Conservation (phyloP, 2,888 invertebrate genomes). For the Chrysodeixis includens region DNA sequence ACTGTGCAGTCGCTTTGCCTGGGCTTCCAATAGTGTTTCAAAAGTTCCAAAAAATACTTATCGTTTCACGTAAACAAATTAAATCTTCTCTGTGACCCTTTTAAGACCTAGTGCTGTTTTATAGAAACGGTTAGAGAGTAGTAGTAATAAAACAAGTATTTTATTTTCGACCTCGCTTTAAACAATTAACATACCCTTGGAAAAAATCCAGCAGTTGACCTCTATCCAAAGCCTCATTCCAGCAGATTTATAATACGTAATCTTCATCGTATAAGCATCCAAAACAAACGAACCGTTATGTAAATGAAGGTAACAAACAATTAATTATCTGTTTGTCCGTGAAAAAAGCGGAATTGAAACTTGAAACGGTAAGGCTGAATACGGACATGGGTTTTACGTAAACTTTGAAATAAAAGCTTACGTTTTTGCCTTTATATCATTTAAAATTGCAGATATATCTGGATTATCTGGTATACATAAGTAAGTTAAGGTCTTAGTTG, state of each 20-base stretch:
- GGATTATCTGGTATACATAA: too few relatives aligned
- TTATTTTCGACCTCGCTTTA: too few relatives aligned
- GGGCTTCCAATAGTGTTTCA: too few relatives aligned
- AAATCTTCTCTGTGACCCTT: too few relatives aligned
- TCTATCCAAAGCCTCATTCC: conserved; percentile 6
- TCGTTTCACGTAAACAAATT: too few relatives aligned
- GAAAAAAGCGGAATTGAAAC: conserved; percentile 64
- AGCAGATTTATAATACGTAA: conserved; percentile 50
- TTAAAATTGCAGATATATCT: too few relatives aligned
- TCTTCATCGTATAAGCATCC: conserved; percentile 51
- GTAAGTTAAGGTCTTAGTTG: too few relatives aligned
- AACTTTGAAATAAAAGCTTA: neutral
- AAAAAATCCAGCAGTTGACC: neutral
- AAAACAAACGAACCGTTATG: conserved; percentile 60
- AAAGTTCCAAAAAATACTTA: too few relatives aligned
- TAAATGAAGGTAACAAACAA: conserved; percentile 74
- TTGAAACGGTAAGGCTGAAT: conserved; percentile 49
- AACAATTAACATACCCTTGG: neutral
- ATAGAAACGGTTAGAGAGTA: too few relatives aligned
- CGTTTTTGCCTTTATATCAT: neutral
- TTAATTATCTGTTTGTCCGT: conserved; percentile 73
- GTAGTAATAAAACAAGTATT: too few relatives aligned
- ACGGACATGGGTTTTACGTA: neutral
- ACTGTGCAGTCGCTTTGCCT: too few relatives aligned
- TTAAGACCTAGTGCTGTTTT: too few relatives aligned